phyloP scores from a whole-genome alignment of 2,113 vertebrate genomes.

The Paedocypris sp. region DNA sequence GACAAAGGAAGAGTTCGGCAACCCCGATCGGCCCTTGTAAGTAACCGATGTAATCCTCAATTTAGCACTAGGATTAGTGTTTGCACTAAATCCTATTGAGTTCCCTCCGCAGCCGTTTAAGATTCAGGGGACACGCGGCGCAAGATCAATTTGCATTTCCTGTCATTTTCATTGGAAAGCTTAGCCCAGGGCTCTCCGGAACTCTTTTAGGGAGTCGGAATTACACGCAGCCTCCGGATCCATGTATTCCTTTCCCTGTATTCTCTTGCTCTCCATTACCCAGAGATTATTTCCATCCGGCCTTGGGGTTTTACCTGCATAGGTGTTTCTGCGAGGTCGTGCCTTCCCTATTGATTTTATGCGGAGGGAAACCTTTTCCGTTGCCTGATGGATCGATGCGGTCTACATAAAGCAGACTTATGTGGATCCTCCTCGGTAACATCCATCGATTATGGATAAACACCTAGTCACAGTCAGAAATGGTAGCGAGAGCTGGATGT shows the following conservation, averaged over 20 bases:
- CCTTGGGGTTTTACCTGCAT: not conserved
- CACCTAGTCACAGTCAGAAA: too few relatives aligned
- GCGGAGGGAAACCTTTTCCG: slow-evolving; percentile 33
- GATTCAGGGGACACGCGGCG: slow-evolving; percentile 3
- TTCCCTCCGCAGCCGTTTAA: slow-evolving; percentile 2
- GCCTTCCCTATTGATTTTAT: slow-evolving; percentile 37
- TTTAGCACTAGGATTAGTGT: slow-evolving; percentile 38
- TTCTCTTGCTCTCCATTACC: not conserved
- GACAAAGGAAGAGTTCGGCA: slow-evolving; percentile 1
- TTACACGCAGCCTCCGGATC: not conserved
- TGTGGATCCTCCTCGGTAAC: not conserved
- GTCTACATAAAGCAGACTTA: slow-evolving; percentile 24
- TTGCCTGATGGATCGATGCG: slow-evolving; percentile 43
- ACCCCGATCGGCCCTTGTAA: not conserved
- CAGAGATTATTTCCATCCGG: not conserved
- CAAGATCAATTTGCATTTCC: slow-evolving; percentile 11
- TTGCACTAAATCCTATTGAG: slow-evolving; percentile 30
- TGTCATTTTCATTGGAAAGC: not conserved
- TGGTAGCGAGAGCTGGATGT: not conserved
- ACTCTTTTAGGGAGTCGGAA: not conserved
- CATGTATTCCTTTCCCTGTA: not conserved
- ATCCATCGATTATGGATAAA: not conserved
- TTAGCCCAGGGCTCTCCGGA: slow-evolving; percentile 12
- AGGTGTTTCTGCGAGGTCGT: not conserved
- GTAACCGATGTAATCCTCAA: slow-evolving; percentile 32